Conservation (phyloP, 2,797 vertebrate species). For the Neosalanx taihuensis region DNA sequence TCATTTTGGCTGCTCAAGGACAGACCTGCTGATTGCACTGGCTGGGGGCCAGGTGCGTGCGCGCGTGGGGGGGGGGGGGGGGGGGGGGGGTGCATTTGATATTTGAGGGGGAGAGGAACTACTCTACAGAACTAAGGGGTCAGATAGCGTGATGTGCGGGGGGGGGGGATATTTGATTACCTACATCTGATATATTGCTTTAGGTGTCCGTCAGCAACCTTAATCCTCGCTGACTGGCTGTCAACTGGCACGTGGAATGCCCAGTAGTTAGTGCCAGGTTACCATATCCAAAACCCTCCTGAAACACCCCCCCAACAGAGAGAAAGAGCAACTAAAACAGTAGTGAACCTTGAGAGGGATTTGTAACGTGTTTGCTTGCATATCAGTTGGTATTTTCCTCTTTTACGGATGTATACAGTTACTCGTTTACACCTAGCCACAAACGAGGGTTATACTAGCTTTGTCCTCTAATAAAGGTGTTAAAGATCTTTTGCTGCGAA, state of each 20-base stretch:
- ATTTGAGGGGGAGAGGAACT: conserved; percentile 11
- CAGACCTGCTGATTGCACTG: conserved; percentile 57
- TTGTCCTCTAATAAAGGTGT: no score
- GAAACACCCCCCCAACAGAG: not conserved
- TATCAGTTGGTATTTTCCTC: no score
- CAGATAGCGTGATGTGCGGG: not conserved
- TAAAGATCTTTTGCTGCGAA: no score
- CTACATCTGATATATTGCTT: conserved; percentile 23
- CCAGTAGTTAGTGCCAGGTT: not conserved
- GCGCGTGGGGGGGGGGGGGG: conserved; percentile 18
- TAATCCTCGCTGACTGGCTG: not conserved
- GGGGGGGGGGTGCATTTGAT: not conserved
- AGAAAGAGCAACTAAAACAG: not conserved
- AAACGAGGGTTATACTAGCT: no score
- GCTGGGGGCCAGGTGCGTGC: conserved; percentile 37
- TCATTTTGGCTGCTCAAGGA: conserved; percentile 65
- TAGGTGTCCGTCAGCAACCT: conserved; percentile 1
- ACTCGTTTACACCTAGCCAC: no score
- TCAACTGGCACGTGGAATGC: not conserved
- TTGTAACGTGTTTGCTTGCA: no score
- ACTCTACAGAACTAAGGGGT: not conserved
- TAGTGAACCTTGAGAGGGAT: not conserved
- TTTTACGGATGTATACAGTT: no score
- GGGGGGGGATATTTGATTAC: conserved; percentile 30
- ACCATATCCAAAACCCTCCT: not conserved